Base-by-base conservation (phyloP, 1,140 invertebrate genomes). In the Bombus affinis region DNA sequence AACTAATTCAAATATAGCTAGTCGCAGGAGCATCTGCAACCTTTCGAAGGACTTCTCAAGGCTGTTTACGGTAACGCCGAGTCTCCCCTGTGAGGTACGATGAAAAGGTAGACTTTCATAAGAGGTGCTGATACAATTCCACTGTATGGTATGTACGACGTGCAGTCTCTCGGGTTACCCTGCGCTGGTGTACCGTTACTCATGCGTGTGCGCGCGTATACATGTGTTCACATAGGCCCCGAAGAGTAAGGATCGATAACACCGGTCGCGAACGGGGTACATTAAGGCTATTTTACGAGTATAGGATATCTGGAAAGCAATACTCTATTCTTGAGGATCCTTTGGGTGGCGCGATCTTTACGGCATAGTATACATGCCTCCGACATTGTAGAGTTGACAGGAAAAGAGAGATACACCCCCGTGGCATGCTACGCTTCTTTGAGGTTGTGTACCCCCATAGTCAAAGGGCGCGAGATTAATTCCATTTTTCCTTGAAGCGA, bases 301-400 rank as follows among this genome's bases (percentile, higher is more conserved):
- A 91, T 90, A 86, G 90, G 86, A 91, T 91, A 91, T 91, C 88
- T 87, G 86, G 88, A 91, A 91, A 91, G 90, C 81, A 91, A 90
- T 91, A 90, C 89, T 90, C 90, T 77, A 89, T 90, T 91, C 90
- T 91, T 90, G 85, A 87, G 87, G 83, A 90, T 91, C 84, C 90
- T 89, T 73, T 81, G 80, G 83, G 57, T 66, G 70, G 81, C 87
- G 71, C 86, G 74, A 90, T 85, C 86, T 90, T 90, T 90, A 90
- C 77, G 88, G 68, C 81, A 73, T 77, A 81, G 74, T 89, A 90
- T 89, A 89, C 76, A 89, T 83, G 88, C 79, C 88, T 75, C 70
- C 74, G 86, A 87, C 86, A 81, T 88, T 80, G 85, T 81, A 89
- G 79, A 65, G 80, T 70, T 88, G 77, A 88, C 73, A 59, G 62